phyloP scores from a whole-genome alignment of 2,888 invertebrate species.

The Mellilla xanthometata region DNA sequence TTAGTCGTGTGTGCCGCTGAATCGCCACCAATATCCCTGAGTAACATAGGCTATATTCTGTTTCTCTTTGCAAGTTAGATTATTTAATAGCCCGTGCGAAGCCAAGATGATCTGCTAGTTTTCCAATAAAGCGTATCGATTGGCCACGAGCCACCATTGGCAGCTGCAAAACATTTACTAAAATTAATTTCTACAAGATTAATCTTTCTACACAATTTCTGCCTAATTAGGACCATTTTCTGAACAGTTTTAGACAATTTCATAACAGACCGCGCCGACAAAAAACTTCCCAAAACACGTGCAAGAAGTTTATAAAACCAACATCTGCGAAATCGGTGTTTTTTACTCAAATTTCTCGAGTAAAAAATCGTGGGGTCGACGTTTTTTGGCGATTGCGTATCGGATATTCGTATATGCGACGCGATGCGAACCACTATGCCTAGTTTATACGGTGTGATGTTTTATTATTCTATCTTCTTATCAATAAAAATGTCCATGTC shows the following conservation, averaged over 20 bases:
- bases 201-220: conserved; percentile 54
- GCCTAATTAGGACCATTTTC: conserved; percentile 51
- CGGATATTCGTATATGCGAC: conserved; percentile 59
- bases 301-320: conserved; percentile 78
- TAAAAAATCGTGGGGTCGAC: conserved; percentile 56
- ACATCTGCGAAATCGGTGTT: conserved; percentile 78
- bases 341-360: conserved; percentile 67
- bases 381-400: conserved; percentile 71
- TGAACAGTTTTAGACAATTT: conserved; percentile 53
- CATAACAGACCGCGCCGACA: conserved; percentile 45
- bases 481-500: no score
- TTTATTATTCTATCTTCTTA: no score
- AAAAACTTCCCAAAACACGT: conserved; percentile 57
- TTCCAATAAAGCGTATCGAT: conserved; percentile 3
- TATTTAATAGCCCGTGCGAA: no score
- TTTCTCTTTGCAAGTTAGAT: no score
- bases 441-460: conserved; percentile 21
- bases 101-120: no score
- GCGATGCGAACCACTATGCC: conserved; percentile 28
- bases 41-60: no score
- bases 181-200: conserved; percentile 1
- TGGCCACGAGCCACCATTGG: conserved; percentile 34
- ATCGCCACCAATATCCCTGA: no score
- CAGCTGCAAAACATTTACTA: conserved; percentile 37
- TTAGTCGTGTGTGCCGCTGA: no score